Conservation (phyloP, 2,888 invertebrate genomes). For the Sceliomorpha sp. region DNA sequence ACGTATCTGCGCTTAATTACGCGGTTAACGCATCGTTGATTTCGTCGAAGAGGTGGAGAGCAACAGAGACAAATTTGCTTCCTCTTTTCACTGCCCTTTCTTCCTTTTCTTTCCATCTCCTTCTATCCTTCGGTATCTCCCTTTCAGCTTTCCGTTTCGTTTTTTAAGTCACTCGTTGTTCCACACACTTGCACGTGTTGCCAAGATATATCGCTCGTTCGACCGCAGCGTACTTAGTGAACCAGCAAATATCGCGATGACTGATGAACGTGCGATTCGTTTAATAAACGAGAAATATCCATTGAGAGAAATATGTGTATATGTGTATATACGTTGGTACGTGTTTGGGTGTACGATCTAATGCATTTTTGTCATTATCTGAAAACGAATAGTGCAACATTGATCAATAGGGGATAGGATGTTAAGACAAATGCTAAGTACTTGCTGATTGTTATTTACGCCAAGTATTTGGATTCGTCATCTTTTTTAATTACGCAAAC, state of each 20-base stretch:
- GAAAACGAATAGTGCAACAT: not conserved
- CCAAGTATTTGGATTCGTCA: too few relatives aligned
- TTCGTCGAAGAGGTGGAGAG: constrained; percentile 7
- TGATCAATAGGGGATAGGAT: too few relatives aligned
- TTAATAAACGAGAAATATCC: constrained; percentile 16
- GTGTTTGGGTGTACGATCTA: constrained; percentile 25
- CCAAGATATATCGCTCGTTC: constrained; percentile 5
- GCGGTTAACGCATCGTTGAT: constrained; percentile 12
- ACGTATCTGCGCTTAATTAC: constrained; percentile 49
- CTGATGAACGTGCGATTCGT: constrained; percentile 5
- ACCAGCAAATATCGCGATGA: constrained; percentile 4
- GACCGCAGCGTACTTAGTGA: not conserved
- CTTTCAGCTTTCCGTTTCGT: constrained; percentile 1
- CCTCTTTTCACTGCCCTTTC: not conserved
- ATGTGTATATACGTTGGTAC: too few relatives aligned
- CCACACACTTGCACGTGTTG: not conserved
- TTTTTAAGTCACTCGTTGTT: constrained; percentile 8
- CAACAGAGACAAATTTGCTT: too few relatives aligned
- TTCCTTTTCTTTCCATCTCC: not conserved
- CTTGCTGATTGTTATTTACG: too few relatives aligned
- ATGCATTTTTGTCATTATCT: constrained; percentile 6
- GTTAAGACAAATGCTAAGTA: too few relatives aligned
- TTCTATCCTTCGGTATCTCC: not conserved
- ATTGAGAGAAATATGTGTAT: constrained; percentile 22
- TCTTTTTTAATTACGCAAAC: too few relatives aligned